Percentiles rank a stretch among this genome's conserved stretches.
Conservation (phyloP, 2,888 invertebrate genomes). For the Yponomeuta cagnagella region DNA sequence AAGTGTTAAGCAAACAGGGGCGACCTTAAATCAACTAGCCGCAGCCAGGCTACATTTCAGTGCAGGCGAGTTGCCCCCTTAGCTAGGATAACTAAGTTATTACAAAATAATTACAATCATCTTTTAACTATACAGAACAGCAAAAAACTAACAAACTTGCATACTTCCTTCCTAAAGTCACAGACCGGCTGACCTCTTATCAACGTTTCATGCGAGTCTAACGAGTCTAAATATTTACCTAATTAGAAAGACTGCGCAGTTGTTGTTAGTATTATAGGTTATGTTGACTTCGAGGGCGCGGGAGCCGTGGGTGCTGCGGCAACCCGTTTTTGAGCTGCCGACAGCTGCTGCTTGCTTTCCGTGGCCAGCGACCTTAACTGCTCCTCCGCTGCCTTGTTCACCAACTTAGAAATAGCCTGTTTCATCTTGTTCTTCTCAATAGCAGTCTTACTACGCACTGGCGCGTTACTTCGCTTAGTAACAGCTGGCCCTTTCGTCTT, state of each 20-base stretch:
- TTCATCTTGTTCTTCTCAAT: constrained; percentile 79
- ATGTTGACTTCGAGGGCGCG: constrained; percentile 40
- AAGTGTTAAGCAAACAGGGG: too few species aligned
- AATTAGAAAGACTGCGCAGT: not conserved
- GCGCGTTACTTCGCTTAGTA: constrained; percentile 78
- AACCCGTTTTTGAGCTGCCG: constrained; percentile 63
- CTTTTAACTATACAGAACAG: too few species aligned
- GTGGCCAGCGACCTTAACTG: constrained; percentile 78
- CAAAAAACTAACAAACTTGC: not conserved
- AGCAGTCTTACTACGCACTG: constrained; percentile 78
- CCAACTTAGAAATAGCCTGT: constrained; percentile 79
- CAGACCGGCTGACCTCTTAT: not conserved
- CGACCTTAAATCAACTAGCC: too few species aligned
- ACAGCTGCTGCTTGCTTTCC: constrained; percentile 62
- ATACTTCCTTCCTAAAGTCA: not conserved
- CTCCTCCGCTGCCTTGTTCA: constrained; percentile 81
- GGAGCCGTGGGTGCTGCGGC: constrained; percentile 64
- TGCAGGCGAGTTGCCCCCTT: not conserved
- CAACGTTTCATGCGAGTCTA: not conserved
- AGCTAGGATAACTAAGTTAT: not conserved
- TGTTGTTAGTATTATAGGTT: constrained; percentile 15
- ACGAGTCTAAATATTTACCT: not conserved
- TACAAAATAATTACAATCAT: not conserved
- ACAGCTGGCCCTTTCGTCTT: constrained; percentile 72
- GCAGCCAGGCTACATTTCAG: too few species aligned